A percentile compares a stretch with the other conserved stretches of the same genome.
Evolutionary conservation across 2,797 vertebrate species (phyloP).

Genomic region (Megalops cyprinoides): DNA sequence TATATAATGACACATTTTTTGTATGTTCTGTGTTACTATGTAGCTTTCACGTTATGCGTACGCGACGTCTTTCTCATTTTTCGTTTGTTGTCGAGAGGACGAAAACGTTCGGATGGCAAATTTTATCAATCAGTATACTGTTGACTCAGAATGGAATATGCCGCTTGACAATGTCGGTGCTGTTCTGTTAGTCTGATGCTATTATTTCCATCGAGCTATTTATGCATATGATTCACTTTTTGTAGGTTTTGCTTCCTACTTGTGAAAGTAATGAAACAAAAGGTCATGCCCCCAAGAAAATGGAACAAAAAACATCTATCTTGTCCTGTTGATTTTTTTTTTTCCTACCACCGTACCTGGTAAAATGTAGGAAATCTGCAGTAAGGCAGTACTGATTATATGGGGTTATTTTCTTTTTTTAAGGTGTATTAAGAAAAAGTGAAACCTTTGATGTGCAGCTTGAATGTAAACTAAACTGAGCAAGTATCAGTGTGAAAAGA

Average conservation of each 20-base stretch:
- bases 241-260: not conserved
- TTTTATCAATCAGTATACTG: slow-evolving; percentile 13
- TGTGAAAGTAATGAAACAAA: slow-evolving; percentile 13
- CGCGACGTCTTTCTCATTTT: too few relatives aligned
- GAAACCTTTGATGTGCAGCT: not conserved
- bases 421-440: not conserved
- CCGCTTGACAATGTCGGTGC: slow-evolving; percentile 17
- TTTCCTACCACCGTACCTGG: not conserved
- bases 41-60: too few relatives aligned
- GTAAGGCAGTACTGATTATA: not conserved
- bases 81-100: not conserved
- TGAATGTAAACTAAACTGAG: not conserved
- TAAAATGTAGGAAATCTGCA: not conserved
- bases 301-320: slow-evolving; percentile 4
- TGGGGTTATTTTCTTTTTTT: not conserved
- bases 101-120: not conserved
- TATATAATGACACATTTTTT: too few relatives aligned
- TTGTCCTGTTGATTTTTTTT: slow-evolving; percentile 13
- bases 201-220: slow-evolving; percentile 19
- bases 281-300: slow-evolving; percentile 22
- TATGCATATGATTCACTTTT: slow-evolving; percentile 16
- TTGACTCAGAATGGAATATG: slow-evolving; percentile 36
- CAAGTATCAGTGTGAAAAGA: not conserved
- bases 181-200: not conserved
- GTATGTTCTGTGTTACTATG: too few relatives aligned